Evolutionary conservation across 2,113 vertebrate species (phyloP), one percentile per base, ranked within the genome.

Genomic region (Siphamia tubifer): DNA sequence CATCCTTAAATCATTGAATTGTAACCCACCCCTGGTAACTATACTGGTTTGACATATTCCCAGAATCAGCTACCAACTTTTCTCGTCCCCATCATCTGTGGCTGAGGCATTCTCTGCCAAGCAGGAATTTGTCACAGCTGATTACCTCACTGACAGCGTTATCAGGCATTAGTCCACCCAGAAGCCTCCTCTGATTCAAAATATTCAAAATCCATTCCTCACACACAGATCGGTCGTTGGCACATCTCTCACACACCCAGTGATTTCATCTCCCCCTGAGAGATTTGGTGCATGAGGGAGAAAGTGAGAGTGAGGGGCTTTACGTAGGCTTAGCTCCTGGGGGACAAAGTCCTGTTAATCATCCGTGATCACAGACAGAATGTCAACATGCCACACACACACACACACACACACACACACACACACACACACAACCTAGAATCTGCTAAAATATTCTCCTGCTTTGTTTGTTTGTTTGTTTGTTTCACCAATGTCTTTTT

Each of bases 181-280:
- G 67, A 62, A 72, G 57, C 57, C 60, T 77, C 74, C 16, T 62
- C 65, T 69, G 60, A 82, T 81, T 64, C 78, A 79, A 87, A n/a
- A 84, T 74, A 77, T 78, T 77, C 71, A 63, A 82, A 85, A 82
- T 76, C 57, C 69, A 70, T 79, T 82, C 72, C 57, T 74, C 79
- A 55, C 35, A 61, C 53, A 45, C 57, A 43, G 53, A 68, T 67
- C 24, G 19, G 67, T 72, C 1, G 20, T 62, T 73, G 75, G 64
- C 75, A 68, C 75, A 55, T 76, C 40, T 55, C 72, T 25, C 5
- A 49, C 55, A 69, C 60, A 35, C 66, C 19, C 56, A 72, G 44
- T 65, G 77, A 81, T 68, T 74, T 64, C 49, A 77, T 2, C 42
- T 42, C 73, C 79, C 63, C 68, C 15, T 31, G 69, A 74, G 74